Evolutionary conservation across 2,797 vertebrate species (phyloP).

Genomic region (Steatocranus sp.): DNA sequence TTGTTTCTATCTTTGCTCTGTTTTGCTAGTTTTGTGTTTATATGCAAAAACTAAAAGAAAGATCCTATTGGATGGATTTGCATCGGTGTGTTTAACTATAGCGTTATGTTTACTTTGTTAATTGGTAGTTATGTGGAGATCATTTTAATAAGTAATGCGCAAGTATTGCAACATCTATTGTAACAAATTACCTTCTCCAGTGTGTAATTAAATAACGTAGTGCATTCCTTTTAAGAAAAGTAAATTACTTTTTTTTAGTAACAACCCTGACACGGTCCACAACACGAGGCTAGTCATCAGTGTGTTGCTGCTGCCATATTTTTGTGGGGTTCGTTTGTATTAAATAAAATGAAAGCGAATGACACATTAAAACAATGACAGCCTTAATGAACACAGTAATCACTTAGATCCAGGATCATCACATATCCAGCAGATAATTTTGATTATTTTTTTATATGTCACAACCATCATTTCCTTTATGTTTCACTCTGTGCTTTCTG

Average conservation of each 20-base stretch:
- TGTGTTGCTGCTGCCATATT: neutral
- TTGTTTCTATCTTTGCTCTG: neutral
- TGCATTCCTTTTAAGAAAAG: neutral
- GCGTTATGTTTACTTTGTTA: neutral
- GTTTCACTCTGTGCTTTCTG: neutral
- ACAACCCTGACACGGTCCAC: neutral
- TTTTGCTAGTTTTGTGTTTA: neutral
- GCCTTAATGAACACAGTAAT: neutral
- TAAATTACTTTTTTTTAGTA: neutral
- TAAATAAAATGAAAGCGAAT: fast-evolving
- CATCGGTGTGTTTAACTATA: neutral
- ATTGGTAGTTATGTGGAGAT: neutral
- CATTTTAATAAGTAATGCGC: neutral
- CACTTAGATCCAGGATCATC: neutral
- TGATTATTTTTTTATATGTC: neutral
- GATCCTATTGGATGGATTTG: neutral
- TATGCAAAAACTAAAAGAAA: neutral
- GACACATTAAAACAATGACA: neutral
- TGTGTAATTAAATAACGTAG: neutral
- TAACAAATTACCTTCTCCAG: neutral
- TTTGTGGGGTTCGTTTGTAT: neutral
- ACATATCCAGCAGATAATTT: neutral
- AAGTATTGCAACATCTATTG: neutral
- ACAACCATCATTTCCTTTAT: neutral
- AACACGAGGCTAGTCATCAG: neutral